A percentile compares a stretch with the other conserved stretches of the same genome.
Evolutionary conservation across 1,140 invertebrate species (phyloP).

Genomic region (Lepidurus packardi): DNA sequence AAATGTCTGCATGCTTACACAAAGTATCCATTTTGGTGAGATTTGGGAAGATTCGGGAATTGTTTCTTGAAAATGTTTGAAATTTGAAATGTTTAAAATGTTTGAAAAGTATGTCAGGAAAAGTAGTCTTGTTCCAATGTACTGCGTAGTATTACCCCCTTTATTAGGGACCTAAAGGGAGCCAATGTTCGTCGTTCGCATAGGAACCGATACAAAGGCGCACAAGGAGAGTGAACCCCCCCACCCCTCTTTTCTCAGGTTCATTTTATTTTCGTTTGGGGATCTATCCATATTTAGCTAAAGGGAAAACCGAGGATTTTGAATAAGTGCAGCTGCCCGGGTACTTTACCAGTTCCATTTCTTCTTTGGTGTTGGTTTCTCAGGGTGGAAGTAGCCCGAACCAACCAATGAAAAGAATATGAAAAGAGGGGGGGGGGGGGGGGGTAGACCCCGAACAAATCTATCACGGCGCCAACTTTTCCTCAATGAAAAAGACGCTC

Average conservation of each 20-base stretch:
- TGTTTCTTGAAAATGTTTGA: no score
- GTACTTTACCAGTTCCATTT: background rate
- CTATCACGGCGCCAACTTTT: background rate
- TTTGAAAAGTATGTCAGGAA: no score
- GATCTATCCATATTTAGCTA: background rate
- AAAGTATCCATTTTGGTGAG: background rate
- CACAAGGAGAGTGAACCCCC: conserved; percentile 3
- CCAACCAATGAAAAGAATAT: background rate
- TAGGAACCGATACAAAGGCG: background rate
- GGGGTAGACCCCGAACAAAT: background rate
- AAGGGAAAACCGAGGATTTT: background rate
- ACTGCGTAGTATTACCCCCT: background rate
- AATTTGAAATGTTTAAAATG: no score
- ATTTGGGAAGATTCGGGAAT: background rate
- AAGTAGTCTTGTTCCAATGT: no score
- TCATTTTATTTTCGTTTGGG: background rate
- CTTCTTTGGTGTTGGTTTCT: background rate
- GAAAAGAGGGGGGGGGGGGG: background rate
- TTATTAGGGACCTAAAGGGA: background rate
- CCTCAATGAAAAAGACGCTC: background rate
- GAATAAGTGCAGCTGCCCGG: conserved; percentile 17
- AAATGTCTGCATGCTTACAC: no score
- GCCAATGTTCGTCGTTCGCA: background rate
- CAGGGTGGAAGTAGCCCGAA: background rate
- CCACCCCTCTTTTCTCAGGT: background rate